Evolutionary conservation across 2,113 vertebrate genomes (phyloP).

Genomic region (Atrichornis clamosus): DNA sequence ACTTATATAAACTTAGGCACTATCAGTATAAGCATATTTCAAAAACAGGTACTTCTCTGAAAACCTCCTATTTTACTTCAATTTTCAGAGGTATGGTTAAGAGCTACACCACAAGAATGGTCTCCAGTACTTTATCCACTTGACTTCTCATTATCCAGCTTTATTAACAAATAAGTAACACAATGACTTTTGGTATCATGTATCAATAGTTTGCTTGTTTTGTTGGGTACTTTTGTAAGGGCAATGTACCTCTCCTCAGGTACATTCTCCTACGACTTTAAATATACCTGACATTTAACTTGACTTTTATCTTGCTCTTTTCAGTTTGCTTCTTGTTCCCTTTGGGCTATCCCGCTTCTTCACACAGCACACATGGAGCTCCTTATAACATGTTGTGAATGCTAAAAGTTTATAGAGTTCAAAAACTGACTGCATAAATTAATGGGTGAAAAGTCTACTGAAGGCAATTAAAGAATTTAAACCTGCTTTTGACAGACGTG

Average conservation of each 20-base stretch:
- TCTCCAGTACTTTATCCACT: neutral
- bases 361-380: neutral
- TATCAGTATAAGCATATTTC: neutral
- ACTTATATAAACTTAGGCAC: neutral
- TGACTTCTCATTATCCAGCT: neutral
- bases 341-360: neutral
- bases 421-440: neutral
- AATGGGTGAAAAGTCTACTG: neutral
- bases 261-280: neutral
- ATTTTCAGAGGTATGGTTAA: neutral
- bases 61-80: neutral
- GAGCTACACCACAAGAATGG: neutral
- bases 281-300: constrained; percentile 18
- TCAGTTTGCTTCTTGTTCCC: neutral
- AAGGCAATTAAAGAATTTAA: neutral
- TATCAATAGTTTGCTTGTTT: neutral
- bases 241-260: neutral
- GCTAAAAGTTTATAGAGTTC: neutral
- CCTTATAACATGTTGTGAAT: neutral
- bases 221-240: neutral
- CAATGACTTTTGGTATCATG: neutral
- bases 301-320: constrained; percentile 41
- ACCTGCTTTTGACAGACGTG: neutral
- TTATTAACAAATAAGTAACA: neutral
- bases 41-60: neutral